A percentile compares a stretch with the other conserved stretches of the same genome.
These are phyloP conservation scores for Drosophila suboccidentalis DNA, from an alignment of 2,888 invertebrate genomes.

Conservation along the genomic window DNA sequence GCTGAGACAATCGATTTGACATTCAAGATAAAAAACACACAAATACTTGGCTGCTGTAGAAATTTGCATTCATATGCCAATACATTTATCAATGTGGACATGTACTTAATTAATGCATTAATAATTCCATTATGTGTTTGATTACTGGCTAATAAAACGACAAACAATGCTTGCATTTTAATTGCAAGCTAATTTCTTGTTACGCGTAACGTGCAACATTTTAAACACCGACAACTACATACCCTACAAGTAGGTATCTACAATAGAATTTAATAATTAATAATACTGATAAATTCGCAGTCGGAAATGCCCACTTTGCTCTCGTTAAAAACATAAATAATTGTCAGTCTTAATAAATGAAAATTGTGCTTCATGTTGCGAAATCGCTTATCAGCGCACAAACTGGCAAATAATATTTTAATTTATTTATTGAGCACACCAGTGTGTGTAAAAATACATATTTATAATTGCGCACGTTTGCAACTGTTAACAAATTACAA, in stretches of 20 bases:
- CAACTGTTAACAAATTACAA: conserved; percentile 46
- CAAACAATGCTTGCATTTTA: conserved; percentile 45
- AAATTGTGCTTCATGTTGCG: conserved; percentile 7
- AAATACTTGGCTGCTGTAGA: conserved; percentile 56
- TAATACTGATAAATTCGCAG: conserved; percentile 3
- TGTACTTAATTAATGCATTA: conserved; percentile 53
- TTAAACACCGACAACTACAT: neutral
- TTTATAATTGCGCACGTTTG: conserved; percentile 18
- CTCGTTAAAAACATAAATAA: conserved; percentile 13
- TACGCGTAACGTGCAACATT: neutral
- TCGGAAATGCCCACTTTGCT: conserved; percentile 36
- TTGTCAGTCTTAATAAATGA: conserved; percentile 14
- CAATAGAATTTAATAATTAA: neutral
- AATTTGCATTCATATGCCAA: conserved; percentile 64
- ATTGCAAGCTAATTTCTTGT: conserved; percentile 68
- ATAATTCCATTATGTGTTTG: conserved; percentile 60
- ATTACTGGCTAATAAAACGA: conserved; percentile 63
- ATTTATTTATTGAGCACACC: conserved; percentile 74
- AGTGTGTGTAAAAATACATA: neutral
- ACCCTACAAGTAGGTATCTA: conserved; percentile 6
- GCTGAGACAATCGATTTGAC: conserved; percentile 80
- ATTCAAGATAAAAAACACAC: conserved; percentile 63
- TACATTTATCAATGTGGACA: conserved; percentile 67
- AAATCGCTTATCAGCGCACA: conserved; percentile 57
- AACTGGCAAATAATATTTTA: conserved; percentile 76